Evolutionary conservation across 2,113 vertebrate species (phyloP), one percentile per base, ranked within the genome.

Genomic region (Scalopus aquaticus): DNA sequence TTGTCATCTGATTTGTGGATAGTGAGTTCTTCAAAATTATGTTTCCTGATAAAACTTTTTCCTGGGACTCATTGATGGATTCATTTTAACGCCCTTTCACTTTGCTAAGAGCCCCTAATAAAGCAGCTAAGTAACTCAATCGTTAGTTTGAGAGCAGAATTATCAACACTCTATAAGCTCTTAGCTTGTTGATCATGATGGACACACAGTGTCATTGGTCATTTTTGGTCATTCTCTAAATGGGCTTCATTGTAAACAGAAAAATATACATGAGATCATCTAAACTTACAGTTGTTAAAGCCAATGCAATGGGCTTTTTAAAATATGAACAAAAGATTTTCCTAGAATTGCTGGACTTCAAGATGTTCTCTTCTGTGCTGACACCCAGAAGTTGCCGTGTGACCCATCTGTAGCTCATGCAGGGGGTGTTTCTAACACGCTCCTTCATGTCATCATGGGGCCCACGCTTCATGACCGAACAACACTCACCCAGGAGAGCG

Each of bases 111-210:
- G 54, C 72, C 65, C 72, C 15, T 9, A 76, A 74, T 84, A 91
- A 94, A 88, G 32, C 73, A 93, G 85, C 54, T 62, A 76, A 93
- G 79, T 87, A 78, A 93, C 76, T 91, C 56, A 88, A 9, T 87
- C 6, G 1, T 72, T 72, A 69, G 56, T 72, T 67, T n/a, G 90
- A 96, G 58, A 72, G 22, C 58, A 93, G 89, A 91, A 95, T 67
- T 91, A 92, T 77, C 80, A 84, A 60, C 90, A 81, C 83, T 92
- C 12, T 4, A 17, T 62, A 93, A 46, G 5, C 76, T n/a, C 46
- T 39, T 58, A 49, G 60, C 56, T 74, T 77, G 81, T 56, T 51
- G 62, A 19, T 58, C 64, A 9, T 15, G 69, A 82, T 5, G 4
- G 65, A 87, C 17, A 70, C 10, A 26, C 10, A 42, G 11, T 5